These are phyloP conservation scores for Pantelozetes paolii DNA, from an alignment of 2,888 invertebrate species.

Conservation along the genomic window DNA sequence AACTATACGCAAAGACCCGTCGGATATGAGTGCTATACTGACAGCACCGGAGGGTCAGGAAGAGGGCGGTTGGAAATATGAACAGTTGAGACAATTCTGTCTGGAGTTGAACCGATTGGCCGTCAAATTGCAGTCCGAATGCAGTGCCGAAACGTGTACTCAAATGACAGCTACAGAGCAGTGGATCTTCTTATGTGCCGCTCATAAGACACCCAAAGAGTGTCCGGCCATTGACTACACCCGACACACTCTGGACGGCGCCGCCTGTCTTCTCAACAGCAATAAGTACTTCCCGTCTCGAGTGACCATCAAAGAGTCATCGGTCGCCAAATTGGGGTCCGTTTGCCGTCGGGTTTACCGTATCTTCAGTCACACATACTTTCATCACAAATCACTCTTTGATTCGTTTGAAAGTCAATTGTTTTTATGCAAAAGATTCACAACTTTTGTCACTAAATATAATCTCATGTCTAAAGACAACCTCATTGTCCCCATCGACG, in stretches of 20 bases:
- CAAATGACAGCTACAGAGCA: slow-evolving; percentile 99
- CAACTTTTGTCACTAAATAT: slow-evolving; percentile 96
- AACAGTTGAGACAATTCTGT: slow-evolving; percentile 97
- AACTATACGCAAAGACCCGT: slow-evolving; percentile 84
- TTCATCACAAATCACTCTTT: slow-evolving; percentile 92
- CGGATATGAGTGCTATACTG: slow-evolving; percentile 87
- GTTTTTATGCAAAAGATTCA: slow-evolving; percentile 87
- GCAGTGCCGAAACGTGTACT: slow-evolving; percentile 92
- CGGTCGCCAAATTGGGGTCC: slow-evolving; percentile 95
- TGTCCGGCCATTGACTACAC: slow-evolving; percentile 99
- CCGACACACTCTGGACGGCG: slow-evolving; percentile 95
- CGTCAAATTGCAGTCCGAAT: slow-evolving; percentile 81
- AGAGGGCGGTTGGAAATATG: slow-evolving; percentile 99
- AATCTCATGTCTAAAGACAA: slow-evolving; percentile 97
- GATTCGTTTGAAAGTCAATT: slow-evolving; percentile 97
- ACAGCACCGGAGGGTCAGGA: slow-evolving; percentile 96
- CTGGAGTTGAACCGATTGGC: slow-evolving; percentile 99
- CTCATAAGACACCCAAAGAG: slow-evolving; percentile 99
- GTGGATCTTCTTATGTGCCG: slow-evolving; percentile 99
- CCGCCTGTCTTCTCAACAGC: slow-evolving; percentile 95
- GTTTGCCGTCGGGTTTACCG: slow-evolving; percentile 97
- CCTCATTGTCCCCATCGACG: slow-evolving; percentile 84
- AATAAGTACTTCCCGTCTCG: slow-evolving; percentile 98
- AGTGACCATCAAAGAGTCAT: slow-evolving; percentile 97
- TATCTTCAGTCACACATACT: slow-evolving; percentile 99